Conservation (phyloP, 2,888 invertebrate species). For the Meteorus colon region DNA sequence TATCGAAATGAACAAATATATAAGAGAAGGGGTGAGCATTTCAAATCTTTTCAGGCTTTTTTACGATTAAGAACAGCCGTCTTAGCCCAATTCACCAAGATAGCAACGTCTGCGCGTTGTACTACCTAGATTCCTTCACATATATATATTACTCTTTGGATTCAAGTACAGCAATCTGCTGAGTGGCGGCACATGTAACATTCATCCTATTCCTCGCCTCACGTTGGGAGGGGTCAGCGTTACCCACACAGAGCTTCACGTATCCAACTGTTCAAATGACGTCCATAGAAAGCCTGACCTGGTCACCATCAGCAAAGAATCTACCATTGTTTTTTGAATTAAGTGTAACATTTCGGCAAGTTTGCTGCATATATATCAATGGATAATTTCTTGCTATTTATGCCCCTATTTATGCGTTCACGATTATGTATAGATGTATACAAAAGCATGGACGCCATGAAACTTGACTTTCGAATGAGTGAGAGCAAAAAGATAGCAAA, state of each 20-base stretch:
- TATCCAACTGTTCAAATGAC: constrained; percentile 14
- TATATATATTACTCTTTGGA: constrained; percentile 47
- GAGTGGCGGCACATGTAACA: constrained; percentile 65
- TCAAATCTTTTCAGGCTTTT: constrained; percentile 35
- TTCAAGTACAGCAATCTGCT: constrained; percentile 65
- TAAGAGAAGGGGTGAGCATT: not conserved
- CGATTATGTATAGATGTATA: not conserved
- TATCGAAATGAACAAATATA: not conserved
- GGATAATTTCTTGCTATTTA: not conserved
- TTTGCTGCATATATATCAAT: not conserved
- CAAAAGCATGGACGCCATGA: not conserved
- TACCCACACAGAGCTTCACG: constrained; percentile 22
- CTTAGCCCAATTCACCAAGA: constrained; percentile 41
- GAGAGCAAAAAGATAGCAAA: constrained; percentile 2
- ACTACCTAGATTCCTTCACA: not conserved
- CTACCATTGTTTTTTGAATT: constrained; percentile 39
- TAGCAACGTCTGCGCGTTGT: constrained; percentile 21
- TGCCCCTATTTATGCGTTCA: too few relatives aligned
- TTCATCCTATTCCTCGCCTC: constrained; percentile 55
- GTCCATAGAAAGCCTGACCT: constrained; percentile 35
- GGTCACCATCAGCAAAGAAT: constrained; percentile 43
- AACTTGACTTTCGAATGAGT: constrained; percentile 19
- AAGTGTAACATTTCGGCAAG: constrained; percentile 39
- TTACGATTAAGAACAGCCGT: constrained; percentile 50
- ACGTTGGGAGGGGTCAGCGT: constrained; percentile 36